phyloP scores from a whole-genome alignment of 92 coral and sea anemone species.

The Pocillopora grandis region DNA sequence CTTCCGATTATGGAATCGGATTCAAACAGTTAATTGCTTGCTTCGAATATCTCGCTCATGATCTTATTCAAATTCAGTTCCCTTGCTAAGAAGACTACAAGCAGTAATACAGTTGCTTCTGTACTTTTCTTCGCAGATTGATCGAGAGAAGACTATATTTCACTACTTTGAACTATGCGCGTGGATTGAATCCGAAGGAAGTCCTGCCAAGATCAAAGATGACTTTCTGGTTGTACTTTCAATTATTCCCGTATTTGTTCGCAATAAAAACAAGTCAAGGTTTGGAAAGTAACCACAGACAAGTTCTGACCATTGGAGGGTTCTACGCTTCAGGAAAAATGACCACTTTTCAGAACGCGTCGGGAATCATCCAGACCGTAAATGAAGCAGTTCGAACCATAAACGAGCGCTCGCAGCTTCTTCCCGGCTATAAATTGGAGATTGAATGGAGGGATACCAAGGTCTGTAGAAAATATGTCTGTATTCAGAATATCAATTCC shows the following conservation, averaged over 20 bases:
- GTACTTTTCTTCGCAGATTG: constrained; percentile 6
- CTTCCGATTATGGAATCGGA: not conserved
- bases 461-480: constrained; percentile 17
- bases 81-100: not conserved
- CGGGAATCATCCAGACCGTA: constrained; percentile 53
- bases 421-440: constrained; percentile 39
- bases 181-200: not conserved
- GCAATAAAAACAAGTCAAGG: not conserved
- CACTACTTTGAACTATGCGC: not conserved
- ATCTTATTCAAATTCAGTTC: constrained; percentile 4
- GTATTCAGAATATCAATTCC: not conserved
- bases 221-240: not conserved
- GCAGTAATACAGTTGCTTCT: not conserved
- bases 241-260: constrained; percentile 1
- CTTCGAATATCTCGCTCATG: not conserved
- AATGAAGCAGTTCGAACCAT: constrained; percentile 41
- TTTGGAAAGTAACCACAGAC: not conserved
- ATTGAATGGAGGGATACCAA: constrained; percentile 60
- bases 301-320: constrained; percentile 56
- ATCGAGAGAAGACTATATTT: not conserved
- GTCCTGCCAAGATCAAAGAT: not conserved
- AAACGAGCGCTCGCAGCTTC: constrained; percentile 41
- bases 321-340: constrained; percentile 54
- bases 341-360: constrained; percentile 64
- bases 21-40: constrained; percentile 12